phyloP scores from a whole-genome alignment of 23 tunicate genomes.

The Pegea sp. region DNA sequence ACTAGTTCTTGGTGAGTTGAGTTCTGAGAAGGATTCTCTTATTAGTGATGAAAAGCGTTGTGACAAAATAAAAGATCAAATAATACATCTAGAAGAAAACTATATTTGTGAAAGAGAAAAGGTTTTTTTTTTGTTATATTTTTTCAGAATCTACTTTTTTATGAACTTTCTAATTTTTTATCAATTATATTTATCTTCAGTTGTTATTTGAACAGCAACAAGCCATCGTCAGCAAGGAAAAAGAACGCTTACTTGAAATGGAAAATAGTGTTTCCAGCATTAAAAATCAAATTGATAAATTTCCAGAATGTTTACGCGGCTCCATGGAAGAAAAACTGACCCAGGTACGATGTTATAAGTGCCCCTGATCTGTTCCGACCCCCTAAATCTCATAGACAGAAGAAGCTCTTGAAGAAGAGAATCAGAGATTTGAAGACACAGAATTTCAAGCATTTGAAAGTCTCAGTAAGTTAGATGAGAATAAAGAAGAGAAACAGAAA shows the following conservation, averaged over 20 bases:
- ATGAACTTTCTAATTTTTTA: too few species aligned
- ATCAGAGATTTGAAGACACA: slow-evolving; percentile 53
- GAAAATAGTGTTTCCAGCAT: slow-evolving; percentile 19
- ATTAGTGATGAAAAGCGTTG: slow-evolving; percentile 24
- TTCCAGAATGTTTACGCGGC: slow-evolving; percentile 70
- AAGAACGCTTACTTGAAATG: slow-evolving; percentile 32
- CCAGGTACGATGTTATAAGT: slow-evolving; percentile 32
- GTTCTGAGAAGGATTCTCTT: slow-evolving; percentile 29
- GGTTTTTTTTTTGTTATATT: too few species aligned
- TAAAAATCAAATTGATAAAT: slow-evolving; percentile 60
- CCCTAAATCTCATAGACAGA: slow-evolving; percentile 32
- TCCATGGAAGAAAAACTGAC: slow-evolving; percentile 57
- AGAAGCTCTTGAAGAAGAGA: slow-evolving; percentile 36
- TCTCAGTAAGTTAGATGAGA: slow-evolving; percentile 61
- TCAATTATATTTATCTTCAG: too few species aligned
- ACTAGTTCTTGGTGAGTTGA: slow-evolving; percentile 52
- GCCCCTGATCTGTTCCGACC: too few species aligned
- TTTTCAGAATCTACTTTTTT: too few species aligned
- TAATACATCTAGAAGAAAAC: slow-evolving; percentile 65
- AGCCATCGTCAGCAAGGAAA: slow-evolving; percentile 63
- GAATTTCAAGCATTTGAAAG: slow-evolving; percentile 75
- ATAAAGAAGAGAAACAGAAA: slow-evolving; percentile 37
- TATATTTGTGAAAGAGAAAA: slow-evolving; percentile 61
- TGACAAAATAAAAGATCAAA: slow-evolving; percentile 52
- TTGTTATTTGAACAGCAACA: too few species aligned